Base-by-base conservation (phyloP, 2,888 invertebrate genomes). In the Ophioninae sp. region DNA sequence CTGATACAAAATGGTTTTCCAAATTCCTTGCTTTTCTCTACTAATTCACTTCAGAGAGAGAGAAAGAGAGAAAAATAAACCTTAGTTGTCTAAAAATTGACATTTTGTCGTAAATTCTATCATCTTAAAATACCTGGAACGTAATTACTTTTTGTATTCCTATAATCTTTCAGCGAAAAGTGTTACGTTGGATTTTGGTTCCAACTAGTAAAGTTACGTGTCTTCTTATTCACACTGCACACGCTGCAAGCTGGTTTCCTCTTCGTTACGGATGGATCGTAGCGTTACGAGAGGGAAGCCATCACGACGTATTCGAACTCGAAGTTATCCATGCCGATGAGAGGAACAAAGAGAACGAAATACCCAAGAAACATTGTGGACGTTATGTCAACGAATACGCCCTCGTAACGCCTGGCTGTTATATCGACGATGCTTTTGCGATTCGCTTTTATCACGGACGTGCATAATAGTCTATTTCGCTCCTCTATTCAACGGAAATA, bases 211-310 rank as follows among this genome's bases (percentile, higher is more conserved):
- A 61, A 81, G 76, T 77, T 77, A 77, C 73, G 81, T 73, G 63
- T 71, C 56, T 23, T 30, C 83, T 67, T 64, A 13, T 44, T 71
- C 63, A 17, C 64, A n/a, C 30, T 67, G 41, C 41, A 30, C 10
- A 30, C 0, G 64, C 37, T 64, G 23, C 17, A 22, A 41, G 20
- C 9, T 20, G 13, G 67, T 68, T 79, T 74, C 64, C 79, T 65
- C 59, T 69, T 79, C 56, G 61, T 74, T 69, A 73, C 65, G 67
- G 72, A 64, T 56, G 67, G 22, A 23, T n/a, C 39, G 23, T 10
- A 44, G 75, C 58, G 79, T 78, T 77, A 78, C 73, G 72, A 77
- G 73, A 73, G 72, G 61, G 76, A 83, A 83, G 73, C 76, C 79
- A 72, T 81, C 77, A 72, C 72, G 68, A 76, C 37, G 72, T 76